Percentiles rank a stretch among this genome's conserved stretches.
Conservation (phyloP, 2,797 vertebrate species). For the Micropoecilia bifurca region DNA sequence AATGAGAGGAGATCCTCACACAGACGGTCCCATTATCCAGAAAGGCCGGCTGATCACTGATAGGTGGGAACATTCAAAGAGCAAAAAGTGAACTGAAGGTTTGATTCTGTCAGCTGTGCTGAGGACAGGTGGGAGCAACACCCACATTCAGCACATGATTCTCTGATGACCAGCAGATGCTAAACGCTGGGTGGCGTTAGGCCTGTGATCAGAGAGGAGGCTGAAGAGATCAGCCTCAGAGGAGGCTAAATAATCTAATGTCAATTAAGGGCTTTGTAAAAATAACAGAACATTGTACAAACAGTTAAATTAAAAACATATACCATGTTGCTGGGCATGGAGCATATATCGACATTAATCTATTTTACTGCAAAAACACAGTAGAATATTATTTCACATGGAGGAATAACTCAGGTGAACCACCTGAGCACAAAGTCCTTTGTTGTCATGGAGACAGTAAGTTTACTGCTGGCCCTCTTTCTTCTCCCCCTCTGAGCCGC, state of each 20-base stretch:
- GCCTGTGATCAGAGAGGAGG: neutral
- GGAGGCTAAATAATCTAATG: conserved; percentile 17
- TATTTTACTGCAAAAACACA: conserved; percentile 94
- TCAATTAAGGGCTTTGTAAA: conserved; percentile 59
- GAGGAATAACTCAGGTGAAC: conserved; percentile 84
- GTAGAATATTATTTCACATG: conserved; percentile 71
- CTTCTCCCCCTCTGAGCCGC: conserved; percentile 87
- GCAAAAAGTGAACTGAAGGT: neutral
- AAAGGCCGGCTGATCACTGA: neutral
- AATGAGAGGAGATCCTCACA: neutral
- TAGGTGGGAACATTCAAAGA: neutral
- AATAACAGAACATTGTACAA: conserved; percentile 32
- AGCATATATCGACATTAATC: conserved; percentile 64
- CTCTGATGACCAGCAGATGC: neutral
- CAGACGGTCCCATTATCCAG: neutral
- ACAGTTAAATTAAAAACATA: conserved; percentile 72
- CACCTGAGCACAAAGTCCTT: conserved; percentile 59
- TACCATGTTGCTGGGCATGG: conserved; percentile 20
- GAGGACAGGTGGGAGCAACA: neutral
- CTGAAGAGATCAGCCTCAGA: neutral
- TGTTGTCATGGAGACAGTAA: conserved; percentile 60
- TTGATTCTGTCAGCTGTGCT: neutral
- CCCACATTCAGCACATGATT: neutral
- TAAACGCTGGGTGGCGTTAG: neutral
- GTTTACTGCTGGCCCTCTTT: conserved; percentile 93